A percentile compares a stretch with the other conserved stretches of the same genome.
Evolutionary conservation across 2,888 invertebrate genomes (phyloP).

Genomic region (Selenia dentaria): DNA sequence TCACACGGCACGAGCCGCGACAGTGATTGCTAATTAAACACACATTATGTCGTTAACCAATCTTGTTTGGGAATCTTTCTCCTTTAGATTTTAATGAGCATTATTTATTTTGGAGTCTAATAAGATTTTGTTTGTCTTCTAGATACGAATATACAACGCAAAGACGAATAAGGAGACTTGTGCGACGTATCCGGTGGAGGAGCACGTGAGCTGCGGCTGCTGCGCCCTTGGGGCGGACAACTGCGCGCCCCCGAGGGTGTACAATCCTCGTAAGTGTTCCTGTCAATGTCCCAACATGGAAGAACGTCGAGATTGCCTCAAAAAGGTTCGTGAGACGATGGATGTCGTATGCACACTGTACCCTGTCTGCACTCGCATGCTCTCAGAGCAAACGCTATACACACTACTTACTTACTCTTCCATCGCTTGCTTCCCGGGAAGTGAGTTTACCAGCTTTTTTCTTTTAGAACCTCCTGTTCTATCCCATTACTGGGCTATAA

Average conservation of each 20-base stretch:
- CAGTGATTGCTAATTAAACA: neutral
- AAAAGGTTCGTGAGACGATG: conserved; percentile 79
- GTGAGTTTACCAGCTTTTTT: conserved; percentile 4
- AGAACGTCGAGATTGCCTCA: conserved; percentile 68
- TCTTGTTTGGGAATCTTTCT: neutral
- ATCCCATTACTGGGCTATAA: no score
- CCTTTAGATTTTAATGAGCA: neutral
- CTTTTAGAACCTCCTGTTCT: neutral
- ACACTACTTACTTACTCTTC: conserved; percentile 2
- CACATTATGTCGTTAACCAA: neutral
- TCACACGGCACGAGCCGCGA: conserved; percentile 21
- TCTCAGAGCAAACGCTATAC: conserved; percentile 14
- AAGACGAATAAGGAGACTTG: conserved; percentile 70
- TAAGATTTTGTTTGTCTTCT: conserved; percentile 35
- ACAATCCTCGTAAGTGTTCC: conserved; percentile 79
- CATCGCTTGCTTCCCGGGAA: conserved; percentile 9
- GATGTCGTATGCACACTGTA: conserved; percentile 54
- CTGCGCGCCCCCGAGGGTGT: conserved; percentile 61
- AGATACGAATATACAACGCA: conserved; percentile 71
- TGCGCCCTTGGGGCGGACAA: conserved; percentile 54
- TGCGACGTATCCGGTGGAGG: conserved; percentile 64
- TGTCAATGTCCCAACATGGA: conserved; percentile 76
- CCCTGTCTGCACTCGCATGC: conserved; percentile 18
- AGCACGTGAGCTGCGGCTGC: conserved; percentile 70
- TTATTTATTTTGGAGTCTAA: conserved; percentile 2